Evolutionary conservation across 2,113 vertebrate genomes (phyloP).

Genomic region (Marmota monax): DNA sequence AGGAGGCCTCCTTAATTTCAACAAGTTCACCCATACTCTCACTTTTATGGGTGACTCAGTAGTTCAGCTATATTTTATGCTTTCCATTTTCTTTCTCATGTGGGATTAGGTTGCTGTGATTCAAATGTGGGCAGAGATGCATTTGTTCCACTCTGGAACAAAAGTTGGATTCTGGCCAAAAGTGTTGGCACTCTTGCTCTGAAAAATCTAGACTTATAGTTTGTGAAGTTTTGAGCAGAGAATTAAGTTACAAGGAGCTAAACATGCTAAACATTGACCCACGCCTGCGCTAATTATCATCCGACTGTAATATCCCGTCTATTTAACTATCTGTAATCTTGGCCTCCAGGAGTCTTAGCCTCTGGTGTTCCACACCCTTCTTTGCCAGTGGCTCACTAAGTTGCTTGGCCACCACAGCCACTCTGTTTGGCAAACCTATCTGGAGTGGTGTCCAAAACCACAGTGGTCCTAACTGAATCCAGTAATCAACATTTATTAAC

Average conservation of each 20-base stretch:
- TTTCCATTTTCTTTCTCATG: not conserved
- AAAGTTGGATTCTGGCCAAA: slow-evolving; percentile 12
- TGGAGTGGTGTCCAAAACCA: not conserved
- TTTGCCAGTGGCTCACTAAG: not conserved
- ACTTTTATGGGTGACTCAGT: not conserved
- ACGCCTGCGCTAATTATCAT: not conserved
- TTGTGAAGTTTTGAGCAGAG: slow-evolving; percentile 41
- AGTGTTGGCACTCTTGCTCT: not conserved
- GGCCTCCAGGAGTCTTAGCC: not conserved
- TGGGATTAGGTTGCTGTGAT: slow-evolving; percentile 1
- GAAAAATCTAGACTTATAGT: slow-evolving; percentile 14
- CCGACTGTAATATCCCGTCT: not conserved
- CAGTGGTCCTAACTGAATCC: not conserved
- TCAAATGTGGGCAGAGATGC: not conserved
- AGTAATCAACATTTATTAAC: not conserved
- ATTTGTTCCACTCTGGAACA: not conserved
- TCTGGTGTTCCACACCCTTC: not conserved
- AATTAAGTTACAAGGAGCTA: not conserved
- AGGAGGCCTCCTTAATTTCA: not conserved
- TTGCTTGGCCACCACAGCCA: not conserved
- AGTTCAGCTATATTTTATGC: not conserved
- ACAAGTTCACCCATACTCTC: not conserved
- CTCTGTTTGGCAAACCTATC: not conserved
- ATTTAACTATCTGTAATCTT: not conserved
- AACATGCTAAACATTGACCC: not conserved